Evolutionary conservation across 35 echinoderm and acorn worm genomes (phyloP), one percentile per base, ranked within the genome.

Genomic region (Holothuria glaberrima): DNA sequence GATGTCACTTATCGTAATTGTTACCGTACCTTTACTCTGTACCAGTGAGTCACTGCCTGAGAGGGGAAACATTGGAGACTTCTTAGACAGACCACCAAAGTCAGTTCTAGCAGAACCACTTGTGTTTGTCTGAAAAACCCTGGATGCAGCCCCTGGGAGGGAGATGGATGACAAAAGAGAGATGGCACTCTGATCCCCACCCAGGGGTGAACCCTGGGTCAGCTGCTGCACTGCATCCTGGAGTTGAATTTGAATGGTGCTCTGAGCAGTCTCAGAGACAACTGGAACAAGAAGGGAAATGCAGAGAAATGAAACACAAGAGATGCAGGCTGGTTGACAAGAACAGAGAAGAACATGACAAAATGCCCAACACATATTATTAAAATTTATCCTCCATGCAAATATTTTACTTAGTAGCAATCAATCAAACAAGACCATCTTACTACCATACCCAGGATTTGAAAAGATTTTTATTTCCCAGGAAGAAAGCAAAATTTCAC

Each of bases 201-300:
- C 80, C 54, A 84, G 56, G 56, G 80, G 58, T 17, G 32, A 30
- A 24, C 57, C 80, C 22, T 32, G 80, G 30, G 80, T 22, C 74
- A 78, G 74, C 24, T 87, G 85, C 62, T 87, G 85, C 6, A 71
- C 60, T 7, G 66, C 85, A 28, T 87, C 85, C 32, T 67, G 60
- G 28, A 87, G 63, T 62, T 87, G 85, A 27, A 87, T 71, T 12
- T 70, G 60, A 21, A 87, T 87, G 60, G 85, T 21, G 1, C 85
- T 50, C 33, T 87, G 85, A 32, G 38, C 80, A 41, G 71, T 75
- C 34, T 75, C 71, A 19, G 71, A 45, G 9, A 45, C 33, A 41
- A 12, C 71, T 75, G 20, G 6, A 69, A 69, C 31, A 30, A 69
- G 17, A 69, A 69, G 24, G 9, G 22, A 66, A 29, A 66, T n/a